A percentile compares a stretch with the other conserved stretches of the same genome.
phyloP scores from a whole-genome alignment of 2,888 invertebrate genomes.

The Julus scandinavius region DNA sequence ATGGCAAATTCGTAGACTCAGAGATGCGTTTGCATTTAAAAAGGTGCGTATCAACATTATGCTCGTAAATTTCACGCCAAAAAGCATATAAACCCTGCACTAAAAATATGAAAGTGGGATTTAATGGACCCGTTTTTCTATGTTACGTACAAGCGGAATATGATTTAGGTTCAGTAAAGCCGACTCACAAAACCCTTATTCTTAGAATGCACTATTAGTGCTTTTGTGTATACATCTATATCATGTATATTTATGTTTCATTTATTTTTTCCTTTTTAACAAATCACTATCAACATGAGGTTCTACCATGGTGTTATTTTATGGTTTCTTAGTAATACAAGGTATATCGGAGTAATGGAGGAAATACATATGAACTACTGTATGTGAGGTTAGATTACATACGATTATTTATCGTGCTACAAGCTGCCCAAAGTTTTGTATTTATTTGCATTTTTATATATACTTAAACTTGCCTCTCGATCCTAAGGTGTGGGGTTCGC shows the following conservation, averaged over 20 bases:
- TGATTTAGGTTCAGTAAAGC: background rate
- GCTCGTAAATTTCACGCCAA: slow-evolving; percentile 39
- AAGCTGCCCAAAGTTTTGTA: too few relatives aligned
- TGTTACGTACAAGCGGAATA: background rate
- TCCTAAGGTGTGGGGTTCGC: too few relatives aligned
- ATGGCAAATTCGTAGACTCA: background rate
- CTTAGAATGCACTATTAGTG: background rate
- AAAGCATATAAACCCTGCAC: slow-evolving; percentile 5
- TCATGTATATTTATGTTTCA: background rate
- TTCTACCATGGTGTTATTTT: background rate
- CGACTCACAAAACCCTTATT: background rate
- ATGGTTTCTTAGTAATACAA: too few relatives aligned
- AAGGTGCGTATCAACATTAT: slow-evolving; percentile 38
- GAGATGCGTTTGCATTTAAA: slow-evolving; percentile 33
- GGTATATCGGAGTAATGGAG: too few relatives aligned
- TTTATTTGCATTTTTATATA: too few relatives aligned
- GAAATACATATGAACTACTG: too few relatives aligned
- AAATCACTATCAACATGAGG: background rate
- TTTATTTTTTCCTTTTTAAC: background rate
- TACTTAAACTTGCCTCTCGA: too few relatives aligned
- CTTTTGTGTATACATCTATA: background rate
- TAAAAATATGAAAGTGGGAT: slow-evolving; percentile 46
- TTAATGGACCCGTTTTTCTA: slow-evolving; percentile 16
- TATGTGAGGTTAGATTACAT: too few relatives aligned
- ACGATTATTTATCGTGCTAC: too few relatives aligned